Base-by-base conservation (phyloP, 2,113 vertebrate genomes). In the Syrrhaptes paradoxus region DNA sequence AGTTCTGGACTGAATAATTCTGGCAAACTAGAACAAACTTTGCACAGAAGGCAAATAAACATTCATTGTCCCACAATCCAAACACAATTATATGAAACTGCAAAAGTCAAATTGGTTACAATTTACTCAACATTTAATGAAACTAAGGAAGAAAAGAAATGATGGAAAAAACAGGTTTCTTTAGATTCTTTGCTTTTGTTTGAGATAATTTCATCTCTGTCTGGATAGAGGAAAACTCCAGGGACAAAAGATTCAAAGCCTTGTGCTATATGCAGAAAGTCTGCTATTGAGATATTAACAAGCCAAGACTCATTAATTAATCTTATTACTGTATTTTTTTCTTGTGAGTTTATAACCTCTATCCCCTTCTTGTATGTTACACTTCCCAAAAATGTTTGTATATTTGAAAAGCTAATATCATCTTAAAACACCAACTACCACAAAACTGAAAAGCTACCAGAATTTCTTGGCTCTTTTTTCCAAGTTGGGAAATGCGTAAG, bases 391-490 rank as follows among this genome's bases (percentile, higher is more conserved):
- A 97, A 86, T 74, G 41, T 96, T 95, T 97, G 81, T 96, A 19
- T 95, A 49, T 87, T 97, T 97, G 92, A 96, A 96, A 96, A 97
- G 81, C 90, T 87, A 88, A 66, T 96, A 83, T 72, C 14, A 78
- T 96, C 96, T 97, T 96, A 85, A 95, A 97, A 96, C 96, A 94
- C 92, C 93, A 96, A 94, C 65, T 85, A 89, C 90, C 95, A 92
- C 85, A 90, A 90, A 96, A 91, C 96, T 96, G 96, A 95, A 97
- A 97, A 94, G 94, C 93, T 91, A 95, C 93, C 68, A 49, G 95
- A 87, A 96, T 92, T 72, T 93, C 96, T 96, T 95, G 96, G 93
- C 95, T 96, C 85, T 87, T 95, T 95, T 95, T 55, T 81, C 65
- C 68, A 49, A 57, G 77, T 95, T 97, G 95, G 93, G 95, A 96